Percentiles rank a stretch among this genome's conserved stretches.
These are phyloP conservation scores for Thunnus maccoyii DNA, from an alignment of 2,113 vertebrate genomes.

Conservation along the genomic window DNA sequence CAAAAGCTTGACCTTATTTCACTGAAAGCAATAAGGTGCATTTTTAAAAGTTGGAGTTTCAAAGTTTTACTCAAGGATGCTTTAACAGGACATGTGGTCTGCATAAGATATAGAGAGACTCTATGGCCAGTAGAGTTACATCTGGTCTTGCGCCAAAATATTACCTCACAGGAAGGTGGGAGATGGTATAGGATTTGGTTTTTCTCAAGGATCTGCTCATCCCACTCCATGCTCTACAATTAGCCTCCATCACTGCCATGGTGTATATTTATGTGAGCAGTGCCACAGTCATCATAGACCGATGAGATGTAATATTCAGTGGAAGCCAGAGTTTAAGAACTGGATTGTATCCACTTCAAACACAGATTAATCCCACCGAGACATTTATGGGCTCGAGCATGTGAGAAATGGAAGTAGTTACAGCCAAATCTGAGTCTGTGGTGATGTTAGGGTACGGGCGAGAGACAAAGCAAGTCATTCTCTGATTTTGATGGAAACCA, in stretches of 20 bases:
- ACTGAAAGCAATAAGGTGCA: too few relatives aligned
- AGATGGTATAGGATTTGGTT: neutral
- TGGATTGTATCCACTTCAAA: constrained; percentile 12
- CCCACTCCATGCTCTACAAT: too few relatives aligned
- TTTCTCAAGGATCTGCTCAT: too few relatives aligned
- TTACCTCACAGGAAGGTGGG: neutral
- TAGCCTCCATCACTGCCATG: too few relatives aligned
- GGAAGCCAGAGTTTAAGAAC: neutral
- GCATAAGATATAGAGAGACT: neutral
- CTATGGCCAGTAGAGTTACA: too few relatives aligned
- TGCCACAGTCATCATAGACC: neutral
- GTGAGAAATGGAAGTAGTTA: neutral
- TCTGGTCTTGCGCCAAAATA: too few relatives aligned
- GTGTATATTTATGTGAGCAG: neutral
- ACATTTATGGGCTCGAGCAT: neutral
- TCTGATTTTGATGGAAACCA: neutral
- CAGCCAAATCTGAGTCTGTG: neutral
- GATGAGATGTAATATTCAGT: neutral
- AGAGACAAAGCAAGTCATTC: neutral
- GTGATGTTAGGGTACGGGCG: neutral
- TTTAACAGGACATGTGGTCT: too few relatives aligned
- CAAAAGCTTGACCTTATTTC: too few relatives aligned
- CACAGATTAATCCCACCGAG: neutral
- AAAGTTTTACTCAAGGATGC: too few relatives aligned
- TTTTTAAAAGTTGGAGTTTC: too few relatives aligned